phyloP scores from a whole-genome alignment of 1,140 invertebrate species.

The Ephestia elutella region DNA sequence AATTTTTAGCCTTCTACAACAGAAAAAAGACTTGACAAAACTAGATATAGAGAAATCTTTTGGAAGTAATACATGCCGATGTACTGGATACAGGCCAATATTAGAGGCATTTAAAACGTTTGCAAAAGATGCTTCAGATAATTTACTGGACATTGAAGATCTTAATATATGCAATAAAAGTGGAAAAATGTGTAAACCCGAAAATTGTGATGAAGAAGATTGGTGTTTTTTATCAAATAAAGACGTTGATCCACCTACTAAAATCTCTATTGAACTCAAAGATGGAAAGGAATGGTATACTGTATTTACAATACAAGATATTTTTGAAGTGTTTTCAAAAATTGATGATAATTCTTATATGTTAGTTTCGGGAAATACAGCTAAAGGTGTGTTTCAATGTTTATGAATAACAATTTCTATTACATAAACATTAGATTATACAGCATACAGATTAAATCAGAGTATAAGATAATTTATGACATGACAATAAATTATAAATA shows the following conservation, averaged over 20 bases:
- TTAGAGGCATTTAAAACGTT: constrained; percentile 84
- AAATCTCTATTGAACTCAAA: constrained; percentile 33
- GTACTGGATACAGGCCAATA: constrained; percentile 88
- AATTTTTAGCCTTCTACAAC: constrained; percentile 52
- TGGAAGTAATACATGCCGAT: constrained; percentile 86
- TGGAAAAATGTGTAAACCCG: constrained; percentile 46
- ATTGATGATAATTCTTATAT: constrained; percentile 56
- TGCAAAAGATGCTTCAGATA: constrained; percentile 44
- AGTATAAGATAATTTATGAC: no score
- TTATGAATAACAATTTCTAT: no score
- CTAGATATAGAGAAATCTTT: constrained; percentile 80
- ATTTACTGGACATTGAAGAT: constrained; percentile 49
- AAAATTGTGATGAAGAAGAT: constrained; percentile 29
- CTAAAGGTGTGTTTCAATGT: constrained; percentile 49
- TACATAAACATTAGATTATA: no score
- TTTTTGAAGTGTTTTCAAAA: constrained; percentile 33
- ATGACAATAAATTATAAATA: no score
- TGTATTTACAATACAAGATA: constrained; percentile 33
- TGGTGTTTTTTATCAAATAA: constrained; percentile 42
- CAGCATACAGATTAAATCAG: no score
- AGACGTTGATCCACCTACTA: constrained; percentile 31
- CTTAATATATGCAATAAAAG: constrained; percentile 36
- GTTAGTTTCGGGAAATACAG: constrained; percentile 75
- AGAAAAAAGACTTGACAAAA: constrained; percentile 69
- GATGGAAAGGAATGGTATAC: constrained; percentile 44